Evolutionary conservation across 2,797 vertebrate species (phyloP), one percentile per base, ranked within the genome.

Genomic region (Lemur catta): DNA sequence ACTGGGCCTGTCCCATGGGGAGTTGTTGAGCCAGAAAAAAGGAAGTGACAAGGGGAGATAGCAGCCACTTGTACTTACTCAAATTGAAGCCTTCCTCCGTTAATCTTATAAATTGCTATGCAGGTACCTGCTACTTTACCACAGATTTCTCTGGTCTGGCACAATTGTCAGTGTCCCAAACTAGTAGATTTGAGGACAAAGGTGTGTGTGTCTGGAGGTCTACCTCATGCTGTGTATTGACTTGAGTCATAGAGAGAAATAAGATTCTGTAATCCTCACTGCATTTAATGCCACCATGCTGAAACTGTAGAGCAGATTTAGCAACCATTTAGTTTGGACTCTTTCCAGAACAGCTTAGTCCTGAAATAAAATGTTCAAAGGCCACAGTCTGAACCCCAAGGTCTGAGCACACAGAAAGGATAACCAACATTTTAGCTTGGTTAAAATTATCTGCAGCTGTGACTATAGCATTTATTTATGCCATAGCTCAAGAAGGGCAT

Each of bases 281-380:
- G 38, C 15, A 28, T 74, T 74, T 59, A 88, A 88, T 30, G 28
- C 79, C 50, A 85, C 57, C 38, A 63, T 7, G 24, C 41, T 79
- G n/a, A 57, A 85, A 89, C 15, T 33, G 13, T 26, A 48, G 33
- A 75, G 46, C 20, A n/a, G 24, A 76, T 84, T 72, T 89, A 65
- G 71, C 71, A 80, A 63, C 52, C 90, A 76, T 72, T 95, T 85
- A 57, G 33, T 84, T n/a, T 85, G 79, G 43, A 92, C 6, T 46
- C 61, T 78, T 93, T 88, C 61, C 90, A 93, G 89, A 95, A 67
- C 59, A 84, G 48, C 41, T 89, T 57, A 89, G 48, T 24, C 52
- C 41, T 61, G n/a, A 96, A 94, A 95, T 76, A 76, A 55, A 7
- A 0, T 35, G 28, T 79, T 85, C 82, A 65, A 94, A 91, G 82